These are phyloP conservation scores for Lepilemur septentrionalis DNA, from an alignment of 2,797 vertebrate genomes.

Conservation along the genomic window DNA sequence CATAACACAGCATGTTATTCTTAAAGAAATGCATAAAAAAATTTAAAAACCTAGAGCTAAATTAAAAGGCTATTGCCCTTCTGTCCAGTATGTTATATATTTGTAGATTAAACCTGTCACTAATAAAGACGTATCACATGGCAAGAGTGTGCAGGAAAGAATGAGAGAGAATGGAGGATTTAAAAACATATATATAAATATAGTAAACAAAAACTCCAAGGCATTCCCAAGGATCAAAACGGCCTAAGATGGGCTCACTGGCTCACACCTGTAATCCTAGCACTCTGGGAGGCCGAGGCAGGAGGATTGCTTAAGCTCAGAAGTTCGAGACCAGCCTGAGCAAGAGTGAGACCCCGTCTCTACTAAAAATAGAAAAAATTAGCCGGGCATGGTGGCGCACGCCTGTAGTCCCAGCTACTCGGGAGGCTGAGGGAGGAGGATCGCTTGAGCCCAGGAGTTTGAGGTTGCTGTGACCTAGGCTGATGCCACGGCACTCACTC, in stretches of 20 bases:
- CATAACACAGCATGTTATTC: not conserved
- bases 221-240: not conserved
- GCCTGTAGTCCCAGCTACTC: no score
- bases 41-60: slow-evolving; percentile 15
- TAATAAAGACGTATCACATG: not conserved
- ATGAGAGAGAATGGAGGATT: not conserved
- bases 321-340: no score
- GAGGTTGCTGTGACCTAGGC: no score
- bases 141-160: not conserved
- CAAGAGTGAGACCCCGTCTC: no score
- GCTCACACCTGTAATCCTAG: no score
- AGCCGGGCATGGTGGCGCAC: accelerated
- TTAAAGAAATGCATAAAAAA: slow-evolving; percentile 17
- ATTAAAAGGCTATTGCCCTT: not conserved
- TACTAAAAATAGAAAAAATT: no score
- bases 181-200: not conserved
- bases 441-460: no score
- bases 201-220: not conserved
- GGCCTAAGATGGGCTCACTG: not conserved
- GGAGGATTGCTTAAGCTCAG: no score
- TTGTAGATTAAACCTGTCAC: slow-evolving; percentile 12
- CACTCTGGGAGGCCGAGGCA: no score
- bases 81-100: not conserved
- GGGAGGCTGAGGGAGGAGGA: no score
- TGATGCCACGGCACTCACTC: no score